A percentile compares a stretch with the other conserved stretches of the same genome.
Conservation (phyloP, 1,140 invertebrate species). For the Samia ricini region DNA sequence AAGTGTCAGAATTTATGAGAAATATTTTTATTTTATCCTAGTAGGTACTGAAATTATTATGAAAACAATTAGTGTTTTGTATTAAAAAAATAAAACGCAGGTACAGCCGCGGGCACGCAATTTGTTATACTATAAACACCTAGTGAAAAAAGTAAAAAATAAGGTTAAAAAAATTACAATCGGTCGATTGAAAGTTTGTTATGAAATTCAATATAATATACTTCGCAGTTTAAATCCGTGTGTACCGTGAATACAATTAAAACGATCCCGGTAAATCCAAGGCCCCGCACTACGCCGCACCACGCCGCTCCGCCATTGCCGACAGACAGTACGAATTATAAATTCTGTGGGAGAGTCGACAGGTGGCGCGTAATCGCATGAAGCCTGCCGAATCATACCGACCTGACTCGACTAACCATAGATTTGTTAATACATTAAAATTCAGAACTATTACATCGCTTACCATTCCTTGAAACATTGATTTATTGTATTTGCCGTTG, state of each 20-base stretch:
- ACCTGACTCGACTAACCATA: constrained; percentile 15
- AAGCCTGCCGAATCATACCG: constrained; percentile 51
- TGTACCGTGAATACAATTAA: constrained; percentile 69
- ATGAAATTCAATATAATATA: neutral
- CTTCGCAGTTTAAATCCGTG: constrained; percentile 37
- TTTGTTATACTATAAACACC: too few species aligned
- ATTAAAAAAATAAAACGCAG: too few species aligned
- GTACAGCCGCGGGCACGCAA: too few species aligned
- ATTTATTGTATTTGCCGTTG: too few species aligned
- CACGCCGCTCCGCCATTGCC: too few species aligned
- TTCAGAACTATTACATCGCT: constrained; percentile 16
- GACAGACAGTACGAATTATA: constrained; percentile 57
- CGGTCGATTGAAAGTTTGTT: neutral
- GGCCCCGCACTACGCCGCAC: too few species aligned
- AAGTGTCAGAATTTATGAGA: too few species aligned
- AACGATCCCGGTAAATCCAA: constrained; percentile 53
- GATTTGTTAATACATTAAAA: neutral
- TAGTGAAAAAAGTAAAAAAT: too few species aligned
- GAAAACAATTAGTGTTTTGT: too few species aligned
- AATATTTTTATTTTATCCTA: too few species aligned
- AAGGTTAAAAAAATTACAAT: too few species aligned
- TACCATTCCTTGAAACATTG: neutral
- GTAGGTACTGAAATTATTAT: too few species aligned
- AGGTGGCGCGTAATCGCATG: constrained; percentile 60
- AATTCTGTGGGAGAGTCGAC: constrained; percentile 67